These are phyloP conservation scores for Apocheima hispidaria DNA, from an alignment of 2,888 invertebrate genomes.

Conservation along the genomic window DNA sequence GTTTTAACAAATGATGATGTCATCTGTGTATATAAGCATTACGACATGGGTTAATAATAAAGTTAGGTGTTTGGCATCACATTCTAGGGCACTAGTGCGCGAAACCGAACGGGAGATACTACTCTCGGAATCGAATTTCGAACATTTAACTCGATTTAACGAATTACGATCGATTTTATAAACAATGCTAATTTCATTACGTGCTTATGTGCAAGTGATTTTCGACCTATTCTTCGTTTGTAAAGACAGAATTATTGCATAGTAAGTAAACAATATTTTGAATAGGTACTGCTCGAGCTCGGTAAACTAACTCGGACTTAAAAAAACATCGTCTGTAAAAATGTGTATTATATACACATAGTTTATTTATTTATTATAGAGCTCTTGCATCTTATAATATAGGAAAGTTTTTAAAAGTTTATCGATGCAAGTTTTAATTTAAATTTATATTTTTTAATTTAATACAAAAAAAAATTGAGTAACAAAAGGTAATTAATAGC, in stretches of 20 bases:
- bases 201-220: constrained; percentile 27
- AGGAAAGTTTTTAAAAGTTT: too few relatives aligned
- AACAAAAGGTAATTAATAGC: constrained; percentile 8
- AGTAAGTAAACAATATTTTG: constrained; percentile 8
- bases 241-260: neutral
- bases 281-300: neutral
- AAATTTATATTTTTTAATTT: too few relatives aligned
- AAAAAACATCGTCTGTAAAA: too few relatives aligned
- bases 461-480: constrained; percentile 11
- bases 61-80: constrained; percentile 70
- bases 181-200: constrained; percentile 16
- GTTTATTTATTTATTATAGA: too few relatives aligned
- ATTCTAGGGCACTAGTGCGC: constrained; percentile 67
- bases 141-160: constrained; percentile 37
- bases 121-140: constrained; percentile 49
- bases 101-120: constrained; percentile 52
- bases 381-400: too few relatives aligned
- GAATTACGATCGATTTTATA: constrained; percentile 36
- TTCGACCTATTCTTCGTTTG: neutral
- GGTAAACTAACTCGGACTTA: too few relatives aligned
- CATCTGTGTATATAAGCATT: constrained; percentile 62
- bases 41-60: constrained; percentile 78
- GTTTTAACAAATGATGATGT: constrained; percentile 72
- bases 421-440: too few relatives aligned
- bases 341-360: too few relatives aligned